Evolutionary conservation across 1,140 invertebrate species (phyloP).

Genomic region (Conopomorpha cramerella): DNA sequence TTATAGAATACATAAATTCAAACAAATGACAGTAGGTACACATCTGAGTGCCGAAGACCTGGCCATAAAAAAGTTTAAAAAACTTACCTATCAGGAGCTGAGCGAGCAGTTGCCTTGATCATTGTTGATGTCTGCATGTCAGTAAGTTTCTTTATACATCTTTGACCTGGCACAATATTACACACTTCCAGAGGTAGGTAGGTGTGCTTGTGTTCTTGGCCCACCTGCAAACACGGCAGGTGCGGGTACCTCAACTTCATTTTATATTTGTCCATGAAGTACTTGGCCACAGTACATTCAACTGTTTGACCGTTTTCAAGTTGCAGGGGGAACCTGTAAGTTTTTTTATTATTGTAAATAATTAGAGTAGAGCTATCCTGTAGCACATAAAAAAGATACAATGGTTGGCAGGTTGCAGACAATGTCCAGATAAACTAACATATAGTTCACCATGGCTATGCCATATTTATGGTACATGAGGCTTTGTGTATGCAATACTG

Average conservation of each 20-base stretch:
- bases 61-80: no score
- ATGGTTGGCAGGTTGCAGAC: no score
- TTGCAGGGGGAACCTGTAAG: slow-evolving; percentile 94
- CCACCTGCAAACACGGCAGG: slow-evolving; percentile 98
- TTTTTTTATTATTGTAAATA: no score
- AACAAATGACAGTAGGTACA: no score
- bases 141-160: slow-evolving; percentile 99
- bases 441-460: no score
- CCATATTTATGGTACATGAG: no score
- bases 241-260: slow-evolving; percentile 97
- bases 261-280: slow-evolving; percentile 99
- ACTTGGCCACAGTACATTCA: slow-evolving; percentile 99
- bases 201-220: slow-evolving; percentile 99
- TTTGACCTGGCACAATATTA: slow-evolving; percentile 97
- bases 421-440: no score
- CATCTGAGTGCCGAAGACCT: no score
- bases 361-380: no score
- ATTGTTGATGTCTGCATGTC: slow-evolving; percentile 99
- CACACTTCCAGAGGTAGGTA: slow-evolving; percentile 98
- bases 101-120: slow-evolving; percentile 99
- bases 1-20: no score
- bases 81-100: slow-evolving; percentile 85
- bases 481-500: no score
- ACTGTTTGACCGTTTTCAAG: slow-evolving; percentile 99
- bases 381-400: no score